A percentile compares a stretch with the other conserved stretches of the same genome.
Conservation (phyloP, 2,113 vertebrate species). For the Solea solea region DNA sequence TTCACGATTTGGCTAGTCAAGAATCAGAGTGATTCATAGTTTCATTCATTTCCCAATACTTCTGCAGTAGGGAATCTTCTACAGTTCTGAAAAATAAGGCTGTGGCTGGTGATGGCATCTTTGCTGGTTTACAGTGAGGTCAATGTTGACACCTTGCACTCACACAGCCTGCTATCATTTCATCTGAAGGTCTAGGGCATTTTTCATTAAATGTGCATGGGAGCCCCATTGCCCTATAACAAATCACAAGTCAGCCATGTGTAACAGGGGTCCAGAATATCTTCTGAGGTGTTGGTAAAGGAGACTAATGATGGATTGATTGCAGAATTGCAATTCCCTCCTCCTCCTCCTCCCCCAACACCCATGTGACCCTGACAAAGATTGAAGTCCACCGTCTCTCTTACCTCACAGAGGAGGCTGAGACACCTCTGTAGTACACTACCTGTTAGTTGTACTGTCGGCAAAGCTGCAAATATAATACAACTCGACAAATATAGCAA, state of each 20-base stretch:
- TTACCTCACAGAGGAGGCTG: not conserved
- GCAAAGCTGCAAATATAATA: not conserved
- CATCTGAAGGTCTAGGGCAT: not conserved
- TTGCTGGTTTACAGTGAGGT: not conserved
- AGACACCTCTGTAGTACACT: not conserved
- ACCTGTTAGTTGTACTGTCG: not conserved
- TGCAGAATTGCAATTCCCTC: slow-evolving; percentile 6
- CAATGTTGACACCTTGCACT: not conserved
- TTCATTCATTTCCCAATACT: no score
- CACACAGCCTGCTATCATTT: slow-evolving; percentile 9
- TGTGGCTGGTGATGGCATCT: slow-evolving; percentile 2
- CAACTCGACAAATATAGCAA: not conserved
- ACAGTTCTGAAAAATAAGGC: not conserved
- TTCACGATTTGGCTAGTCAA: no score
- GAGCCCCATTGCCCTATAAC: not conserved
- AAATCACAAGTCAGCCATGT: slow-evolving; percentile 8
- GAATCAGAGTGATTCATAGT: no score
- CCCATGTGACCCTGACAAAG: not conserved
- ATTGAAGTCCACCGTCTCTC: slow-evolving; percentile 6
- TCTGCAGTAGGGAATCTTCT: no score
- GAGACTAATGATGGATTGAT: slow-evolving; percentile 16
- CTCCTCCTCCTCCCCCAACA: not conserved
- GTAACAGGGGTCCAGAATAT: slow-evolving; percentile 3
- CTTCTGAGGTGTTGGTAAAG: not conserved
- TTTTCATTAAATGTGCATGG: no score